Percentiles rank a stretch among this genome's conserved stretches.
Evolutionary conservation across 1,140 invertebrate species (phyloP).

Genomic region (Alviniconcha marisindica): DNA sequence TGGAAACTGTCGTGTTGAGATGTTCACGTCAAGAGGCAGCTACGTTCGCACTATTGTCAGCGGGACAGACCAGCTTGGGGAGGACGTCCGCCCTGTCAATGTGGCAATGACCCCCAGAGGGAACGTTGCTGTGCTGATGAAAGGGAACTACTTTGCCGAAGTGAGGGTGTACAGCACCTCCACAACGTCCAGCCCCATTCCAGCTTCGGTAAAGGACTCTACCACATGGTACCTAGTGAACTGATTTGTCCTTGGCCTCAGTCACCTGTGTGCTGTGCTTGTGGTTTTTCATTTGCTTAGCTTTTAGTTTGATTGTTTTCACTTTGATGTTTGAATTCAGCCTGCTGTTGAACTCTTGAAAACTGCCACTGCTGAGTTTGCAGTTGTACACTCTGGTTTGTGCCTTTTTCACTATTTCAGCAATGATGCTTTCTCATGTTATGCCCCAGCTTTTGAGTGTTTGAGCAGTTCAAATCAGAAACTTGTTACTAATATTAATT

Average conservation of each 20-base stretch:
- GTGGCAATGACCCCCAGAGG: conserved; percentile 67
- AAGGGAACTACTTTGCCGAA: conserved; percentile 66
- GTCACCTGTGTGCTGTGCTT: conserved; percentile 23
- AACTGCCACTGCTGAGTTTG: too few species aligned
- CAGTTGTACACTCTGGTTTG: too few species aligned
- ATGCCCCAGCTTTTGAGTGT: too few species aligned
- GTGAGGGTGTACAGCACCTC: conserved; percentile 57
- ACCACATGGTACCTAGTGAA: conserved; percentile 35
- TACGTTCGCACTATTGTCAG: conserved; percentile 56
- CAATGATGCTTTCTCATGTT: too few species aligned
- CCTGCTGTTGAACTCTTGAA: too few species aligned
- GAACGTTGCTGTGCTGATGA: conserved; percentile 65
- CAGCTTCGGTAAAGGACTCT: conserved; percentile 32
- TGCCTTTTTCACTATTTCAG: too few species aligned
- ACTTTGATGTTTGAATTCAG: too few species aligned
- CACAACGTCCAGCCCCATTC: conserved; percentile 82
- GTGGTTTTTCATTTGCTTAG: background rate
- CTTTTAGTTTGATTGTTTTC: too few species aligned
- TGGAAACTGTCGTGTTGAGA: conserved; percentile 98
- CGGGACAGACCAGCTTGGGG: conserved; percentile 59
- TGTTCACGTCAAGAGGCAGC: conserved; percentile 81
- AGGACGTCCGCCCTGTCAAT: conserved; percentile 64
- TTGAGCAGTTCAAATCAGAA: too few species aligned
- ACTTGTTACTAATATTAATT: too few species aligned
- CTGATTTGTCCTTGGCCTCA: background rate